Base-by-base conservation (phyloP, 2,888 invertebrate genomes). In the Drosophila acutilabella region DNA sequence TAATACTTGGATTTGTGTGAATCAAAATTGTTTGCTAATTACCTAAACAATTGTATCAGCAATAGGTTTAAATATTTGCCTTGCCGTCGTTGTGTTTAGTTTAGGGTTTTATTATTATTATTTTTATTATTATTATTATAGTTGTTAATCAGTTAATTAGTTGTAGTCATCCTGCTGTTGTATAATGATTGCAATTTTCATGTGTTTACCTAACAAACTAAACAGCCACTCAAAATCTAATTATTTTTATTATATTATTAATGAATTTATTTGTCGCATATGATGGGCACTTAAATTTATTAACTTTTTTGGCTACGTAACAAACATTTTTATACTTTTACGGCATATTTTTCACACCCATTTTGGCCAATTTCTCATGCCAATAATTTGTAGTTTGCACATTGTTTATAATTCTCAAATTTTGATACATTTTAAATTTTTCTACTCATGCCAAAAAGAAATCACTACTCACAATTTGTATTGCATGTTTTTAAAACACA, bases 391-490 rank as follows among this genome's bases (percentile, higher is more conserved):
- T 48, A 76, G 50, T 61, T 75, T 67, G 52, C 56, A 73, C 64
- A 64, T 74, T 76, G 76, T 76, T 84, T 81, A 81, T 64, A 64
- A 50, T 57, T 61, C 58, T 54, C 30, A 20, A 64, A 61, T 69
- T 62, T 57, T 23, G 56, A 38, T 74, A 20, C 48, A 40, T 71
- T 65, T 77, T 30, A 30, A 53, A 23, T 41, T 67, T 80, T 74
- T 68, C 52, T 36, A 64, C 48, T 66, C 33, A 77, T n/a, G n/a
- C n/a, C n/a, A n/a, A n/a, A n/a, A n/a, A 71, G 50, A 70, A 61
- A 70, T 50, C 45, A 13, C 16, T 36, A 52, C 40, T 40, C 16
- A 36, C n/a, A 36, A 14, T 48, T 4, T 18, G 4, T 8, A 33
- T 40, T 40, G n/a, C 1, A 40, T n/a, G 10, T 20, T 20, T 20